Conservation (phyloP, 2,888 invertebrate species). For the Latrodectus hesperus region DNA sequence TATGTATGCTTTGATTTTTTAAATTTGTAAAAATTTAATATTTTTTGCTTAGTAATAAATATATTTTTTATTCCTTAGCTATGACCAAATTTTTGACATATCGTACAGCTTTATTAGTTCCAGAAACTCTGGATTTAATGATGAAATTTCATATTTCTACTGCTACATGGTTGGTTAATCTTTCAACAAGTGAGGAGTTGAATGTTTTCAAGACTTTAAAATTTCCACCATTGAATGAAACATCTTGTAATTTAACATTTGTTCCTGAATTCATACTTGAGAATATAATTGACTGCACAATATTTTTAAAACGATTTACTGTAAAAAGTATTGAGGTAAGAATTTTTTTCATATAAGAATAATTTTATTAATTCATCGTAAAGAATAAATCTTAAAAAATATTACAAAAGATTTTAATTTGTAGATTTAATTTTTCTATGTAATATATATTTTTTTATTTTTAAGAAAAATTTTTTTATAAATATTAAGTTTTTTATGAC, state of each 20-base stretch:
- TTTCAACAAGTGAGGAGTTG: conserved; percentile 78
- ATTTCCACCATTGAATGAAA: conserved; percentile 74
- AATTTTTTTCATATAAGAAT: background rate
- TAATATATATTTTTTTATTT: too few relatives aligned
- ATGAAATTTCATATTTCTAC: conserved; percentile 87
- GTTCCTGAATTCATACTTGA: conserved; percentile 93
- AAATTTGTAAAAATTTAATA: background rate
- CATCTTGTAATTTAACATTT: conserved; percentile 78
- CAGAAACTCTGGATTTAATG: conserved; percentile 82
- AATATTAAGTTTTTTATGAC: too few relatives aligned
- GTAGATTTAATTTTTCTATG: too few relatives aligned
- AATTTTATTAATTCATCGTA: too few relatives aligned
- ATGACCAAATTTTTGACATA: conserved; percentile 71
- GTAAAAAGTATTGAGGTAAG: conserved; percentile 80
- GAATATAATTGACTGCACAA: conserved; percentile 87
- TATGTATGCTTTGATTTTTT: too few relatives aligned
- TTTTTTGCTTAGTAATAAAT: background rate
- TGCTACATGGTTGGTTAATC: conserved; percentile 88
- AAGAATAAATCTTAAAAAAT: too few relatives aligned
- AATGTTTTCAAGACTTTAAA: conserved; percentile 72
- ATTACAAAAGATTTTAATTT: too few relatives aligned
- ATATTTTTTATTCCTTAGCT: conserved; percentile 15
- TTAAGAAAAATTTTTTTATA: too few relatives aligned
- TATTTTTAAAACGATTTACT: conserved; percentile 82
- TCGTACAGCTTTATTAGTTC: conserved; percentile 84